Evolutionary conservation across 2,888 invertebrate genomes (phyloP).

Genomic region (Azorinus chamasolen): DNA sequence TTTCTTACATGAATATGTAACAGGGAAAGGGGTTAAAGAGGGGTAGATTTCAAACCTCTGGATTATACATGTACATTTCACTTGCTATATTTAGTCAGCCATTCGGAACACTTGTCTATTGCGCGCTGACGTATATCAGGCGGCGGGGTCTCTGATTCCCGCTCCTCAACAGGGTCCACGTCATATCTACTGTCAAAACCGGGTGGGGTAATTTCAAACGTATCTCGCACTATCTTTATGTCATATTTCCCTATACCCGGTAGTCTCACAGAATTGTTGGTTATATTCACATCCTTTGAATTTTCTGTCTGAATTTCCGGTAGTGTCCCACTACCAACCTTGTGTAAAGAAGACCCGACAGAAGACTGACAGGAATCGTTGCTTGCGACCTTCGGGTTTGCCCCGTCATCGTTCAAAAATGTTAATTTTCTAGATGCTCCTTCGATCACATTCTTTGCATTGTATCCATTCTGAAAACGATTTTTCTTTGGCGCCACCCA

Average conservation of each 20-base stretch:
- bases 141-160: slow-evolving; percentile 76
- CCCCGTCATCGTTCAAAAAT: slow-evolving; percentile 36
- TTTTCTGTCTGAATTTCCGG: slow-evolving; percentile 49
- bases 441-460: slow-evolving; percentile 35
- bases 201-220: slow-evolving; percentile 80
- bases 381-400: neutral
- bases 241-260: slow-evolving; percentile 73
- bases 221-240: slow-evolving; percentile 51
- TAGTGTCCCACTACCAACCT: slow-evolving; percentile 13
- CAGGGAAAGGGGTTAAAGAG: too few relatives aligned
- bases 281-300: slow-evolving; percentile 19
- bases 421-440: slow-evolving; percentile 30
- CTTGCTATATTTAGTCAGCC: slow-evolving; percentile 72
- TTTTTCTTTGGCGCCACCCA: slow-evolving; percentile 30
- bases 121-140: slow-evolving; percentile 75
- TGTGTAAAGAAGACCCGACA: slow-evolving; percentile 38
- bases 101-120: slow-evolving; percentile 78
- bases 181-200: slow-evolving; percentile 80
- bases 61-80: too few relatives aligned
- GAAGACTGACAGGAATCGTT: slow-evolving; percentile 56
- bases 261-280: slow-evolving; percentile 55
- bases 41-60: too few relatives aligned
- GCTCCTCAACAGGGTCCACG: slow-evolving; percentile 69
- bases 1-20: too few relatives aligned
- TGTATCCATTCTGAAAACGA: slow-evolving; percentile 18